Base-by-base conservation (phyloP, 2,797 vertebrate species). In the Gallinago solitaria region DNA sequence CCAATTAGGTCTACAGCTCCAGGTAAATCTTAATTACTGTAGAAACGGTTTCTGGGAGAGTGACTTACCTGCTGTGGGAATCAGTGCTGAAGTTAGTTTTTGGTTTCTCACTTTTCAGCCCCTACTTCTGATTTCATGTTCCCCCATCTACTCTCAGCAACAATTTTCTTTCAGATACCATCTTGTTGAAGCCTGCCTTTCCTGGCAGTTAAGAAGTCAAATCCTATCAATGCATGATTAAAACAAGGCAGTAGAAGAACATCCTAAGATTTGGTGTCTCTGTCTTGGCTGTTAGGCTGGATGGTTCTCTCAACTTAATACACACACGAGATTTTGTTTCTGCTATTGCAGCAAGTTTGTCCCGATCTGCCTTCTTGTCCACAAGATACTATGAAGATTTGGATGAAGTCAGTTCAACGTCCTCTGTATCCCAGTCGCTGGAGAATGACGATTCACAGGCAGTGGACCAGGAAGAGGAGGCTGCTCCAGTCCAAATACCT, bases 1-100 rank as follows among this genome's bases (percentile, higher is more conserved):
- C 99, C 99, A 8, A 96, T 99, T 57, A 98, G 98, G 64, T 99
- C 99, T 30, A 99, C 99, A 24, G 99, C 99, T 93, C 99, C 99
- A 99, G 99, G 99, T 99, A 98, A 93, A 73, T 5, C n/a, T 68
- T 33, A 61, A 20, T 15, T 77, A 12, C 24, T 4, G 1, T 8
- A 63, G 33, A 67, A 60, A 3, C 45, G 12, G 4, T 73, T 90
- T 75, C 37, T 14, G 8, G 19, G 45, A 79, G 39, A 7, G 9
- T 95, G 59, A 24, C 23, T 83, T 82, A 33, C 2, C 13, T 89
- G 35, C 68, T 90, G 12, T 69, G 63, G 11, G 30, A 81, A 63
- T 41, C 6, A 33, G 11, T 69, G n/a, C 60, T 88, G 63, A 71
- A 63, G 37, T 35, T 70, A 70, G 5, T 11, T 87, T 89, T 91